phyloP scores from a whole-genome alignment of 2,797 vertebrate genomes.

The Urocyon cinereoargenteus region DNA sequence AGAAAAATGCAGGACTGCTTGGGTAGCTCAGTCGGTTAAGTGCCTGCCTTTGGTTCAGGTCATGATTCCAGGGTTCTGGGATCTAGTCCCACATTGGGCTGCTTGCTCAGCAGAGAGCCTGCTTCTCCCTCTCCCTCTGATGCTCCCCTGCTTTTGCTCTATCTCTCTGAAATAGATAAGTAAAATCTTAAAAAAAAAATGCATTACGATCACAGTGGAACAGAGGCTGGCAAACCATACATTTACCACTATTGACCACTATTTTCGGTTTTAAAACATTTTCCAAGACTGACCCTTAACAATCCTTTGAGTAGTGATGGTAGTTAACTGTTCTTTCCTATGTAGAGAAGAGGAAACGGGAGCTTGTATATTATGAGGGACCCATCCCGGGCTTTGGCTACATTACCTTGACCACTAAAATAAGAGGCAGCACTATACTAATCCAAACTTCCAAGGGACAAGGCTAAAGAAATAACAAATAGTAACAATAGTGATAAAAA shows the following conservation, averaged over 20 bases:
- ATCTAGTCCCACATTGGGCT: too few relatives aligned
- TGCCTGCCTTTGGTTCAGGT: too few relatives aligned
- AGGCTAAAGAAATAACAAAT: background rate
- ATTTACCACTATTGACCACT: background rate
- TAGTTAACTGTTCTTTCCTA: background rate
- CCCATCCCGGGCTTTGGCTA: background rate
- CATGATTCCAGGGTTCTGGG: too few relatives aligned
- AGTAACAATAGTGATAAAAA: background rate
- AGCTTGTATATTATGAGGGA: background rate
- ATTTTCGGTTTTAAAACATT: constrained; percentile 9
- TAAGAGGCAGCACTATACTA: background rate
- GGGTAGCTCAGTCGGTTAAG: too few relatives aligned
- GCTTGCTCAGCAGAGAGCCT: too few relatives aligned
- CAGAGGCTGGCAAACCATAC: background rate
- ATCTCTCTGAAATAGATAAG: too few relatives aligned
- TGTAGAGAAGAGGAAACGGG: background rate
- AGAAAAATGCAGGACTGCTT: background rate
- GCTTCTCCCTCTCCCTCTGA: too few relatives aligned
- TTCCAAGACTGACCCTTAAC: constrained; percentile 9
- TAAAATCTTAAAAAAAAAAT: background rate
- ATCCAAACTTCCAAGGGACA: background rate
- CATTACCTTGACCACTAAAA: background rate
- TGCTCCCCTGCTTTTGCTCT: too few relatives aligned
- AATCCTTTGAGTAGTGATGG: background rate
- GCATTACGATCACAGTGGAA: background rate